Evolutionary conservation across 2,797 vertebrate species (phyloP), one percentile per base, ranked within the genome.

Genomic region (Antrozous pallidus): DNA sequence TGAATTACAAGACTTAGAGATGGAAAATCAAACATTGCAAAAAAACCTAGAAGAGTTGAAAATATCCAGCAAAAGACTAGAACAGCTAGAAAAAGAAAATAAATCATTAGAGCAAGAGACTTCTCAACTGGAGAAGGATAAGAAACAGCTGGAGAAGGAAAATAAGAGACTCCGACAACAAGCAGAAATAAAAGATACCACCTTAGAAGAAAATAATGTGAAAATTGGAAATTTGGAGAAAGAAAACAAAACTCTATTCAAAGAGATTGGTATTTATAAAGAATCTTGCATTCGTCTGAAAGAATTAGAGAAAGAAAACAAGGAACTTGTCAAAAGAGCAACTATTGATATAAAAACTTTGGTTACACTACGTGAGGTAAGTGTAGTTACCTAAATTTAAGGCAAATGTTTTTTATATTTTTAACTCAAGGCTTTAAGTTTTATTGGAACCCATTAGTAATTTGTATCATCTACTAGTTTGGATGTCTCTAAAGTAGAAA

Each of bases 101-200:
- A 99, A 99, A 95, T 97, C 98, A 82, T 98, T 99, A 97, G 99
- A 99, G 92, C 99, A 99, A 96, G 99, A 99, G 97, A 99, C 98
- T 88, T 99, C 99, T 45, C 99, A 99, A 96, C 96, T 99, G 67
- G 99, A 99, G 97, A 99, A 99, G 96, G 99, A 99, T 98, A 99
- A 99, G 98, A 99, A 99, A 71, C 99, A 99, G 78, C 98, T 99
- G 77, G 99, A 99, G 96, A 99, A 99, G 90, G 99, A 99, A 98
- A 99, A 99, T 93, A 99, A 99, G 97, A 98, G 99, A 36, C 98
- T 99, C 89, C 98, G 99, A 75, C 99, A 99, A 85, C 99, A 99
- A 98, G 99, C 99, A 1, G 99, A 99, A 98, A 99, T 99, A 97
- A 99, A 99, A 67, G 99, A 99, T 97, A 98, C 98, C 85, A 99